phyloP scores from a whole-genome alignment of 2,888 invertebrate genomes.

The Cinara cedri region DNA sequence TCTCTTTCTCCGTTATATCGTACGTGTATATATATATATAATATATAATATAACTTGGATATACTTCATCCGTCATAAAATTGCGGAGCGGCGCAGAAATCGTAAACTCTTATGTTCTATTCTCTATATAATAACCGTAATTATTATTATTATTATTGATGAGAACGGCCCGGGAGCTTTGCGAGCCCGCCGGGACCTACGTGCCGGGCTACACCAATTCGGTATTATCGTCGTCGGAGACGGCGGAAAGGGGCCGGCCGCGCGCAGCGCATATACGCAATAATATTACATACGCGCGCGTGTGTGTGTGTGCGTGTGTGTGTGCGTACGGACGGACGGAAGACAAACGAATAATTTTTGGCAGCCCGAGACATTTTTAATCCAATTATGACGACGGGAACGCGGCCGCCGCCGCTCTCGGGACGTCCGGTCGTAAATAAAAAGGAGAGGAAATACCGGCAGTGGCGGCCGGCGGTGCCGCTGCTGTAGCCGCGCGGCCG shows the following conservation, averaged over 20 bases:
- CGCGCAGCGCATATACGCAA: no score
- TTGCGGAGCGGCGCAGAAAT: conserved; percentile 30
- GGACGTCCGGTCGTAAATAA: conserved; percentile 44
- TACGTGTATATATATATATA: neutral
- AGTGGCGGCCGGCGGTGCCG: neutral
- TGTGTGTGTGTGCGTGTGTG: neutral
- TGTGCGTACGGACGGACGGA: neutral
- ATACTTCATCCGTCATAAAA: conserved; percentile 49
- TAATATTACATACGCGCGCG: no score
- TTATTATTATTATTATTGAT: conserved; percentile 52
- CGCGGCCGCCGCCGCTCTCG: neutral
- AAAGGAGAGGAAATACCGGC: neutral
- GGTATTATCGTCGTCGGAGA: conserved; percentile 34
- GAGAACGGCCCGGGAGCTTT: conserved; percentile 45
- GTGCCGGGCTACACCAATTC: conserved; percentile 51
- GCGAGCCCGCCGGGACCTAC: conserved; percentile 54
- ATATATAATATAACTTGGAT: no score
- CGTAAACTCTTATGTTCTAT: conserved; percentile 51
- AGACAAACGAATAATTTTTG: conserved; percentile 53
- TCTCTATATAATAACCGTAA: conserved; percentile 38
- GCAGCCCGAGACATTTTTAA: conserved; percentile 50
- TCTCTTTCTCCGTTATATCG: neutral
- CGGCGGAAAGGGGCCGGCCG: neutral
- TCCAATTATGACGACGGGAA: conserved; percentile 53
- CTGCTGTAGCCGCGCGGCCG: neutral